These are phyloP conservation scores for Xanthia icteritia DNA, from an alignment of 2,888 invertebrate species.

Conservation along the genomic window DNA sequence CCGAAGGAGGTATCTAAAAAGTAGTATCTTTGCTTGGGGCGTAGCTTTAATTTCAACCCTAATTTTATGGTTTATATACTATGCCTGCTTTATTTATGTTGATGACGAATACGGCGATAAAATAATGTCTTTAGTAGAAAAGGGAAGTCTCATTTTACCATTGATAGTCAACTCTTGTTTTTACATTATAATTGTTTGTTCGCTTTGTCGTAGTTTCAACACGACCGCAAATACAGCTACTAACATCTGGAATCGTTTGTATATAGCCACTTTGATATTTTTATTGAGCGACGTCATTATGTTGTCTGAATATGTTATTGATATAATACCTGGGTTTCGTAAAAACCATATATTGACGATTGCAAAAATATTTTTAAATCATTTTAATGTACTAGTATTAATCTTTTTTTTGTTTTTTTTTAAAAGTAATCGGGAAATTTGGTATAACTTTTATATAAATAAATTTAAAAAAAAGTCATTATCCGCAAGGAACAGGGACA, in stretches of 20 bases:
- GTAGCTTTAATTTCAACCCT: neutral
- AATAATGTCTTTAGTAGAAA: too few relatives aligned
- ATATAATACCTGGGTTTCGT: too few relatives aligned
- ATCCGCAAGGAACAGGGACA: too few relatives aligned
- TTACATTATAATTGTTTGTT: slow-evolving; percentile 3
- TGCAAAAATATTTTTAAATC: neutral
- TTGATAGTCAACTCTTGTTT: too few relatives aligned
- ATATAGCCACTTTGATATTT: neutral
- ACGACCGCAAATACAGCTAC: neutral
- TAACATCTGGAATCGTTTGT: neutral
- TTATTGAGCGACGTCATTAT: slow-evolving; percentile 2
- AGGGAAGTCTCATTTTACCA: too few relatives aligned
- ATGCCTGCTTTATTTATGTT: too few relatives aligned
- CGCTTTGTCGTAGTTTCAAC: neutral
- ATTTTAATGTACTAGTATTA: neutral
- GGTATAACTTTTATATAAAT: slow-evolving; percentile 7
- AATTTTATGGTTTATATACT: neutral
- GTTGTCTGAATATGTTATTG: neutral
- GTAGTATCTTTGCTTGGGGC: neutral
- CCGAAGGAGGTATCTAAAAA: neutral
- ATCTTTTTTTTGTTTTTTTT: neutral
- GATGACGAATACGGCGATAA: too few relatives aligned
- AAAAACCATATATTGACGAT: too few relatives aligned
- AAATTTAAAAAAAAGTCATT: neutral
- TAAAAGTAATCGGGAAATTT: slow-evolving; percentile 8